phyloP scores from a whole-genome alignment of 2,888 invertebrate species.

The Xestia rhomboidea region DNA sequence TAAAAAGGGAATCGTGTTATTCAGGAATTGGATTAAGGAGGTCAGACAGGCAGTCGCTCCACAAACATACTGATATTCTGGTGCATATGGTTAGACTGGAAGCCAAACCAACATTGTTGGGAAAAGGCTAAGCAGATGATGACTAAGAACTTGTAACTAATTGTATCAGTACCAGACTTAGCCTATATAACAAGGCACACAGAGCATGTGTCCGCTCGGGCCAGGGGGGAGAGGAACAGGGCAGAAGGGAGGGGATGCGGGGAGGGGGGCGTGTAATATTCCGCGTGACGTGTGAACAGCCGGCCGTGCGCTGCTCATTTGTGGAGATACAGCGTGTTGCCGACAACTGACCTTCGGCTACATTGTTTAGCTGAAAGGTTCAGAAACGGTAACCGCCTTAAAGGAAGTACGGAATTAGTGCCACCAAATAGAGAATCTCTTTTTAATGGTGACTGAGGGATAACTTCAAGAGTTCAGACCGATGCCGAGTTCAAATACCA shows the following conservation, averaged over 20 bases:
- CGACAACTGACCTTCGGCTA: background rate
- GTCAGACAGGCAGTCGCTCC: background rate
- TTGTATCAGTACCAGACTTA: conserved; percentile 19
- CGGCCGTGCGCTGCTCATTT: conserved; percentile 84
- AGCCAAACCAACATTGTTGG: background rate
- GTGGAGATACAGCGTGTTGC: conserved; percentile 76
- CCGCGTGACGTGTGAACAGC: conserved; percentile 80
- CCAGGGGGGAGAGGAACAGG: conserved; percentile 1
- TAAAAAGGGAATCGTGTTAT: background rate
- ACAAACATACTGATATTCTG: background rate
- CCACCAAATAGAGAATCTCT: background rate
- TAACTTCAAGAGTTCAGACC: background rate
- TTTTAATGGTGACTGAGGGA: background rate
- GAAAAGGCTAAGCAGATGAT: background rate
- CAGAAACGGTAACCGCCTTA: too few species aligned
- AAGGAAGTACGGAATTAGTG: background rate
- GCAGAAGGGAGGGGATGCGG: background rate
- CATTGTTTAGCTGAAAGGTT: background rate
- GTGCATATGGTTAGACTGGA: background rate
- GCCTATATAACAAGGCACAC: conserved; percentile 17
- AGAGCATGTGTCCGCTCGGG: background rate
- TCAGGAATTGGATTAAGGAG: background rate
- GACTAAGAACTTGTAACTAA: background rate
- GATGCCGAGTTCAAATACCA: background rate
- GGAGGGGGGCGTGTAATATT: conserved; percentile 42